Base-by-base conservation (phyloP, 2,113 vertebrate genomes). In the Climacteris rufus region DNA sequence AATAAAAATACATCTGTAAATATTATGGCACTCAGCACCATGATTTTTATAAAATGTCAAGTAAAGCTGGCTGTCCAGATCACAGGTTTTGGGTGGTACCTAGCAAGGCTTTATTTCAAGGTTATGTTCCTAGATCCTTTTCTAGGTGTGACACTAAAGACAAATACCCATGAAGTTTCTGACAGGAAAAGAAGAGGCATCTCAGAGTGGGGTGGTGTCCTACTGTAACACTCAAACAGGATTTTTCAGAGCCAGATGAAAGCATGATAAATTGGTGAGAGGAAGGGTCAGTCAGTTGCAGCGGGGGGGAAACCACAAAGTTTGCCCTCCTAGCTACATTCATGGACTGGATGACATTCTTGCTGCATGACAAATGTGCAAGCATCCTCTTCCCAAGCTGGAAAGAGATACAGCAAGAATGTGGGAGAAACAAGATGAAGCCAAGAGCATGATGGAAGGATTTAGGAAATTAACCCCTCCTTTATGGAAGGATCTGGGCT, bases 171-270 rank as follows among this genome's bases (percentile, higher is more conserved):
- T 28, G 19, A 83, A 69, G 35, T 64, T 56, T 57, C 42, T 64
- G 56, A 71, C 66, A 63, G 30, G 25, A 47, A 54, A 70, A 59
- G 35, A 56, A 75, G 27, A 64, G 5, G 8, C 44, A 71, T 64
- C 56, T 82, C 77, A 78, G 87, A 15, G 33, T 44, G 30, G 19
- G 68, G 52, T 52, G 65, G 19, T 57, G 18, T 47, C 37, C 64
- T 44, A 30, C 20, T 70, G 54, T 61, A 75, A 57, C 33, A 44
- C 19, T 70, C 52, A 17, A 35, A 18, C 7, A 44, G 57, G 27
- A 72, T 76, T 91, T 93, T 91, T 91, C 57, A 85, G 79, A 94
- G 84, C 37, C 60, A n/a, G 44, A 91, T 57, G 70, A 91, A 87
- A 85, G 61, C 70, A 53, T 90, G 82, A 94, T 28, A 79, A 40